A percentile compares a stretch with the other conserved stretches of the same genome.
Evolutionary conservation across 2,888 invertebrate genomes (phyloP).

Genomic region (Conomelus anceps): DNA sequence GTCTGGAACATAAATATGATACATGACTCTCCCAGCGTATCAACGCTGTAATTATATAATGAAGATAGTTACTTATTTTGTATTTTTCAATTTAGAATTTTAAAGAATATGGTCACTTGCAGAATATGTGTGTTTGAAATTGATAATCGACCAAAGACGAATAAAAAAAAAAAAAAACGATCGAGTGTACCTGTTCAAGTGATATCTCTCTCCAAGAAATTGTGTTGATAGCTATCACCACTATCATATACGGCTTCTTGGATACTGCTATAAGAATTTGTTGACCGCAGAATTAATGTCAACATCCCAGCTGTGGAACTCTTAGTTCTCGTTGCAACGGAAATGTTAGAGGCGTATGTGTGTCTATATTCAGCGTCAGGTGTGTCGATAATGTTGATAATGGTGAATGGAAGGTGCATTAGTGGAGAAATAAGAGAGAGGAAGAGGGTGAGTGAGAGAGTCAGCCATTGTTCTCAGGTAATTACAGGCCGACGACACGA

Average conservation of each 20-base stretch:
- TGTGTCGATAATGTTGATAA: not conserved
- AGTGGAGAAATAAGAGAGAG: too few species aligned
- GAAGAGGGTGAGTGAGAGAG: not conserved
- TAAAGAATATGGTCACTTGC: not conserved
- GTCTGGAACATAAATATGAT: too few species aligned
- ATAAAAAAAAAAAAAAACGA: not conserved
- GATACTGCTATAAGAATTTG: not conserved
- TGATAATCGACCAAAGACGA: not conserved
- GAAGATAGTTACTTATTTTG: too few species aligned
- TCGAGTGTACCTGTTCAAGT: not conserved
- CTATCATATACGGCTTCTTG: not conserved
- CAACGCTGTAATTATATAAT: too few species aligned
- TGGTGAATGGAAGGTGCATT: not conserved
- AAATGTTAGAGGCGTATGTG: not conserved
- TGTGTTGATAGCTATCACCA: not conserved
- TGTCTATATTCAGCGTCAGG: not conserved
- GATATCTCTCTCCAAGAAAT: not conserved
- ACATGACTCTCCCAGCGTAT: too few species aligned
- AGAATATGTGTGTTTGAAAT: not conserved
- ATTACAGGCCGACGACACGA: not conserved
- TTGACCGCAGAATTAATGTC: not conserved
- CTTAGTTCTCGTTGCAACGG: not conserved
- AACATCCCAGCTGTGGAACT: too few species aligned
- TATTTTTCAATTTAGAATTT: not conserved
- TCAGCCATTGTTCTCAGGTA: not conserved